Base-by-base conservation (phyloP, 2,113 vertebrate species). In the Benitochromis conjunctus region DNA sequence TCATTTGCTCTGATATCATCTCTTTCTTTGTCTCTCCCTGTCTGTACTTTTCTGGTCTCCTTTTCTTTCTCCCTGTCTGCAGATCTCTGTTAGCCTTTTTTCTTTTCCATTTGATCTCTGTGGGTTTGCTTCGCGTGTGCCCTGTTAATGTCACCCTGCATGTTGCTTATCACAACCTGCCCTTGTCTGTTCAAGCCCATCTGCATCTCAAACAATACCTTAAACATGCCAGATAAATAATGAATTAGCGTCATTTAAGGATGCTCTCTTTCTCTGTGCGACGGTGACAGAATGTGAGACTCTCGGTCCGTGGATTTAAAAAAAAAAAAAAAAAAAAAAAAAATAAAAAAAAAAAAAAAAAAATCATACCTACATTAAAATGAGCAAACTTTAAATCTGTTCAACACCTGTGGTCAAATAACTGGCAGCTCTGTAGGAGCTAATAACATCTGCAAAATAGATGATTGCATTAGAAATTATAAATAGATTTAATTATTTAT, bases 1-100 rank as follows among this genome's bases (percentile, higher is more conserved):
- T 88, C 78, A 84, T 90, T 89, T 85, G 55, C 86, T 86, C 62
- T 64, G 86, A 87, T 90, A 88, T 90, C 11, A 87, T 94, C 85
- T 84, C 51, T 71, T 77, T 84, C 21, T 84, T 88, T 81, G 57
- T 79, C 19, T 87, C 74, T 56, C 51, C 85, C 56, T 81, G 51
- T 81, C 51, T 54, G 41, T 76, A 34, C 46, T 54, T 85, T 62
- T 43, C 54, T 66, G 19, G 14, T 54, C 26, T 86, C 54, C 4
- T 58, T 85, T 18, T 81, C 41, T 76, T 34, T 84, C 41, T 57
- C 24, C 82, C 11, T 53, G 60, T 92, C 62, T 54, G 24, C 60
- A 84, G 31, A 48, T 90, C 78, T 82, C 21, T 9, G 31, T 76
- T 26, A 0, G 6, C 9, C 56, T 26, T 81, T 38, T 64, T 55